These are phyloP conservation scores for Hypothenemus hampei DNA, from an alignment of 1,140 invertebrate species.

Conservation along the genomic window DNA sequence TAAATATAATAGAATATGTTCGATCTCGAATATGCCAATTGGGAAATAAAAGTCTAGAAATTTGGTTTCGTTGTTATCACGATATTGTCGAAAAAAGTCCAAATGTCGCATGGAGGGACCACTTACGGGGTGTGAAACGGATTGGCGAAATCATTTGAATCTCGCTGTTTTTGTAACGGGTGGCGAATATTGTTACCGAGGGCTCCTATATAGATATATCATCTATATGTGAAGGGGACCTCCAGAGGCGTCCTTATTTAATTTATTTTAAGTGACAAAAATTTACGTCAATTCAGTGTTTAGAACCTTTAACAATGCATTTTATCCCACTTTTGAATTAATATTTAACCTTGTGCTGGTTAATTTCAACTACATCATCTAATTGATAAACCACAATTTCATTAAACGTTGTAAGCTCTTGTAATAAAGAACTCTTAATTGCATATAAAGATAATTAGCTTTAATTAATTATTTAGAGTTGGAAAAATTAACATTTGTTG, in stretches of 20 bases:
- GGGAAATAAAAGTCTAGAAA: background rate
- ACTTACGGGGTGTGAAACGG: slow-evolving; percentile 21
- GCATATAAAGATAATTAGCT: slow-evolving; percentile 5
- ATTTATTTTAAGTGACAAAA: too few relatives aligned
- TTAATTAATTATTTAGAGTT: background rate
- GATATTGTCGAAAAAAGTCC: slow-evolving; percentile 21
- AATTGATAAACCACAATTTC: slow-evolving; percentile 2
- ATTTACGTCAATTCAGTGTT: too few relatives aligned
- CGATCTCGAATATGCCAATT: background rate
- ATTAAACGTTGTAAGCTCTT: background rate
- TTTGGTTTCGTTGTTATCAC: slow-evolving; percentile 4
- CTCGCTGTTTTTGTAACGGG: slow-evolving; percentile 26
- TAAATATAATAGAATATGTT: background rate
- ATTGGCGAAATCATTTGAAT: slow-evolving; percentile 22
- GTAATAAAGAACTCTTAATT: slow-evolving; percentile 8
- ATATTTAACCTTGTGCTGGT: too few relatives aligned
- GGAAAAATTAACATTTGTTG: background rate
- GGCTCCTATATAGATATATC: slow-evolving; percentile 22
- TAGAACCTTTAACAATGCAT: too few relatives aligned
- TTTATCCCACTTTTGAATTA: too few relatives aligned
- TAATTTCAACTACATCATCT: background rate
- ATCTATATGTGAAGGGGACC: slow-evolving; percentile 8
- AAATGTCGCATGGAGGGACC: slow-evolving; percentile 20
- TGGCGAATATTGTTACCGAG: slow-evolving; percentile 24
- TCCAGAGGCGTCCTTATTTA: slow-evolving; percentile 1